Base-by-base conservation (phyloP, 2,888 invertebrate species). In the Apotomis capreana region DNA sequence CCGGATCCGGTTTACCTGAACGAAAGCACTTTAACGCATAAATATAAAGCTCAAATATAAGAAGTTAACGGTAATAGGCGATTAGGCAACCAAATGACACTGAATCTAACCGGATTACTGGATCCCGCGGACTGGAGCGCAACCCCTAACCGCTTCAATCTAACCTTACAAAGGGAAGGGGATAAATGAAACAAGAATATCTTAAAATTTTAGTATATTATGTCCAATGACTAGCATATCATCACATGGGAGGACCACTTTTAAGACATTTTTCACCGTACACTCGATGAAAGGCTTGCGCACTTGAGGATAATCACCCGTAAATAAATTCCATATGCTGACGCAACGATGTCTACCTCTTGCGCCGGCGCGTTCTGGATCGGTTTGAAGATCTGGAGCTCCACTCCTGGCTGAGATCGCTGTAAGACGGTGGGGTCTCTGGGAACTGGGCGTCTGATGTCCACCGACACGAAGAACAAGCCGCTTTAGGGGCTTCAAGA, bases 361-460 rank as follows among this genome's bases (percentile, higher is more conserved):
- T 91, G 75, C 89, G 89, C 37, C 90, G 85, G 13, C 89, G 86
- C 46, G 85, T 86, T 46, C 90, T 87, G 10, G 87, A 87, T 15
- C 88, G 84, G 46, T 85, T 80, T 0, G 90, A 90, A 1, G 91
- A 91, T 15, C 87, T 84, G 0, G 92, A 89, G 74, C 88, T 92
- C 93, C 93, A 93, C 78, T 92, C 92, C 74, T 90, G 81, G 76
- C 92, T 92, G 72, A 92, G 86, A 75, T 92, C 92, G 77, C 91
- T 91, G 1, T 87, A 85, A 2, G 92, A 92, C 0, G 89, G 84
- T 46, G 91, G 91, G n/a, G 90, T 89, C 78, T 93, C 93, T 9
- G 89, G 91, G 76, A 93, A 93, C 83, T 93, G 92, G 4, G 92
- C 93, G 75, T 92, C 87, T 0, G 93, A 93, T 0, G 93, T 93